Percentiles rank a stretch among this genome's conserved stretches.
Conservation (phyloP, 2,797 vertebrate species). For the Microchirus variegatus region DNA sequence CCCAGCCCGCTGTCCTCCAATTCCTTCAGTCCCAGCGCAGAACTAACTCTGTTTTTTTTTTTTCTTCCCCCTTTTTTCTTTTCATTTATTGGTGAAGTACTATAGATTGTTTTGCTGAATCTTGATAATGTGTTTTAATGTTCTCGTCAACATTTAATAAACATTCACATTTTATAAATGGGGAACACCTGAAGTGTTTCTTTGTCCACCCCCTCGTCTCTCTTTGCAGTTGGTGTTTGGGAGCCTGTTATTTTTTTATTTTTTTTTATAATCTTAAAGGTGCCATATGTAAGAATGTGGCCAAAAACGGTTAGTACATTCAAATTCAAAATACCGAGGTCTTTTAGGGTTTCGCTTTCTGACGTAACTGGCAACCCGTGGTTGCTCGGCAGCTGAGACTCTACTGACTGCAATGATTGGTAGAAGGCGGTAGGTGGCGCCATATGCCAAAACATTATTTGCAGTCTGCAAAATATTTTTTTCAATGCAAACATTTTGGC, state of each 20-base stretch:
- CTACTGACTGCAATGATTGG: too few species aligned
- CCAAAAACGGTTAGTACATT: too few species aligned
- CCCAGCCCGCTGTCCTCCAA: not conserved
- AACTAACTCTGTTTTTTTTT: slow-evolving; percentile 67
- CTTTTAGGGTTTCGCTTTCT: too few species aligned
- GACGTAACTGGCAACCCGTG: too few species aligned
- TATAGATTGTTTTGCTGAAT: slow-evolving; percentile 83
- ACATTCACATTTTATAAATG: slow-evolving; percentile 85
- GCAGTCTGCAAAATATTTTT: too few species aligned
- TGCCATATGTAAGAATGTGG: too few species aligned
- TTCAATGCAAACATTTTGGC: too few species aligned
- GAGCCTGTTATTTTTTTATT: slow-evolving; percentile 12
- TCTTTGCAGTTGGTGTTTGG: not conserved
- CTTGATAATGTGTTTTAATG: slow-evolving; percentile 86
- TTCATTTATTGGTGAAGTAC: slow-evolving; percentile 71
- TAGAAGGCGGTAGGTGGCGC: too few species aligned
- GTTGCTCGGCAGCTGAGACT: too few species aligned
- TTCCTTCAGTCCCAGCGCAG: slow-evolving; percentile 47
- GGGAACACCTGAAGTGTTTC: slow-evolving; percentile 43
- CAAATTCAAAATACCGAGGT: too few species aligned
- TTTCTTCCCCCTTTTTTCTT: slow-evolving; percentile 34
- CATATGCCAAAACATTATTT: too few species aligned
- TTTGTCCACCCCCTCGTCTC: not conserved
- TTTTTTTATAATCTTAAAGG: too few species aligned
- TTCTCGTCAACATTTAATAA: slow-evolving; percentile 86